Evolutionary conservation across 2,797 vertebrate genomes (phyloP), one percentile per base, ranked within the genome.

Genomic region (Enteromius afrohamiltoni): DNA sequence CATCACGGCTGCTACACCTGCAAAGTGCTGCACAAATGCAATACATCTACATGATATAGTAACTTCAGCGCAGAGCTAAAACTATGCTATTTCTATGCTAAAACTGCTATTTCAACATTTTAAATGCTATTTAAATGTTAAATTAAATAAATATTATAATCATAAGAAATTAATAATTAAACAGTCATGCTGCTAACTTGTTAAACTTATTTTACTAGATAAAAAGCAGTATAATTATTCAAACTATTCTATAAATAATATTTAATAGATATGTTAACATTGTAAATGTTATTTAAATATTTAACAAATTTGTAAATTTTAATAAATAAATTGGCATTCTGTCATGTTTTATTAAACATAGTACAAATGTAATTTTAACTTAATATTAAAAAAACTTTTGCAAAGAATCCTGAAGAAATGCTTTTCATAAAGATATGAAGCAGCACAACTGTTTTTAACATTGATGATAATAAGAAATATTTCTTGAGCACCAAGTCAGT

Each of bases 1-100:
- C 85, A 83, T 68, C 34, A 55, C n/a, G 3, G 77, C 84, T 69
- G 82, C 26, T 80, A 77, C 60, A 88, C 80, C 83, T 89, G 84
- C 79, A 80, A 5, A 4, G 70, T 53, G 85, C 29, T 85, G 85
- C 49, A 60, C 45, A 37, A 45, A 64, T 80, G 23, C 67, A 78
- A 37, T 76, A n/a, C 40, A 23, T 68, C 58, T 67, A 14, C 82
- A 47, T 69, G 69, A 69, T 64, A 40, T 11, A 51, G 75, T n/a
- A 82, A 85, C 79, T 82, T 83, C 68, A 5, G 49, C 7, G 49
- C n/a, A 14, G 51, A 47, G 17, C 21, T 40, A 17, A 19, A 58
- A 26, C 31, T 60, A 31, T 53, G 11, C 47, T n/a, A n/a, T n/a
- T n/a, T n/a, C n/a, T n/a, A n/a, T n/a, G n/a, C n/a, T n/a, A n/a